Conservation (phyloP, 1,140 invertebrate genomes). For the Tetramorium alpestre region DNA sequence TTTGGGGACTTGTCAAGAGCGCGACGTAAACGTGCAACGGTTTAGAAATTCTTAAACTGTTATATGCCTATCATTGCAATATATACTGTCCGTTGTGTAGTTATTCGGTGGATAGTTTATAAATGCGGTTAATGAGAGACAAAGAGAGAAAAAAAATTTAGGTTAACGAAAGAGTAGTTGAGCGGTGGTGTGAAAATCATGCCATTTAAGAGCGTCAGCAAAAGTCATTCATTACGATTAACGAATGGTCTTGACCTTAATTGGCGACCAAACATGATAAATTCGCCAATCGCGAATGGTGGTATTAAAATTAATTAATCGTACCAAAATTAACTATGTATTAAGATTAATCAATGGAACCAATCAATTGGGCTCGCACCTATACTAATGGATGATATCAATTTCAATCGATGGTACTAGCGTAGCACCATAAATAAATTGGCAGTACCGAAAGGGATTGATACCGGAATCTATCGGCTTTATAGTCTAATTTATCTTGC, state of each 20-base stretch:
- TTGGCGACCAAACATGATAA: slow-evolving; percentile 4
- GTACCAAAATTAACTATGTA: slow-evolving; percentile 4
- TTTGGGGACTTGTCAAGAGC: not conserved
- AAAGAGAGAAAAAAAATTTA: not conserved
- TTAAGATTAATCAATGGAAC: slow-evolving; percentile 17
- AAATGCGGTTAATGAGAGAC: not conserved
- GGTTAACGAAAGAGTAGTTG: not conserved
- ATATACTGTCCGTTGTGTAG: slow-evolving; percentile 34
- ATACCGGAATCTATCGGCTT: not conserved
- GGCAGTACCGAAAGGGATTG: not conserved
- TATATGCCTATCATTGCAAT: not conserved
- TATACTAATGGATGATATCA: not conserved
- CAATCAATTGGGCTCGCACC: not conserved
- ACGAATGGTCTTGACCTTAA: not conserved
- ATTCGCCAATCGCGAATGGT: not conserved
- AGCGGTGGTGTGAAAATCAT: not conserved
- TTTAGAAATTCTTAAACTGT: slow-evolving; percentile 10
- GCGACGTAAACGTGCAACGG: not conserved
- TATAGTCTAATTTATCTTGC: slow-evolving; percentile 5
- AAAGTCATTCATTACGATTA: not conserved
- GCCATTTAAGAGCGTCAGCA: not conserved
- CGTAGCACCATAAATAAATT: slow-evolving; percentile 7
- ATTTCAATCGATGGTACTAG: slow-evolving; percentile 7
- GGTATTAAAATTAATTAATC: slow-evolving; percentile 1
- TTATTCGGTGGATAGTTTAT: slow-evolving; percentile 22